Evolutionary conservation across 2,888 invertebrate genomes (phyloP).

Genomic region (Heliothis peltigera): DNA sequence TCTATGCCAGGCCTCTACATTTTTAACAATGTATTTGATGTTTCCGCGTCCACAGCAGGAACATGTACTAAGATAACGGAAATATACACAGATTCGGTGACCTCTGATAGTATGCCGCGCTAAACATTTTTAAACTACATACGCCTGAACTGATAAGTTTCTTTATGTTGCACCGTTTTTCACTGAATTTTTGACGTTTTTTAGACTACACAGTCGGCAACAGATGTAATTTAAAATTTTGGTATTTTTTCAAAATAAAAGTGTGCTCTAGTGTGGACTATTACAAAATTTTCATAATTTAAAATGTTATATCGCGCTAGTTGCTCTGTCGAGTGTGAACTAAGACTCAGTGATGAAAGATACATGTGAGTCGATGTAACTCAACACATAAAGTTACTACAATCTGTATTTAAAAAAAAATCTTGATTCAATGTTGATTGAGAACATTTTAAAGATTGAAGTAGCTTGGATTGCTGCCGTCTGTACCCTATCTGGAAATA

Average conservation of each 20-base stretch:
- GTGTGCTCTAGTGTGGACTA: neutral
- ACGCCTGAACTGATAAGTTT: slow-evolving; percentile 23
- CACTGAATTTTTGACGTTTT: neutral
- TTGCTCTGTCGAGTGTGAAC: neutral
- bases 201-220: neutral
- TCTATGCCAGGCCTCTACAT: neutral
- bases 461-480: too few relatives aligned
- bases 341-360: too few relatives aligned
- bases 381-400: too few relatives aligned
- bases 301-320: too few relatives aligned
- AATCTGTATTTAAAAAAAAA: too few relatives aligned
- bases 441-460: too few relatives aligned
- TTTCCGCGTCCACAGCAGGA: slow-evolving; percentile 45
- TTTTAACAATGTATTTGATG: neutral
- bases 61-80: slow-evolving; percentile 51
- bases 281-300: neutral
- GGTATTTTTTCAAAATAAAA: neutral
- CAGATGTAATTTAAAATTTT: too few relatives aligned
- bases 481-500: too few relatives aligned
- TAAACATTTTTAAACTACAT: slow-evolving; percentile 44
- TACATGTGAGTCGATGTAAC: too few relatives aligned
- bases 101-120: slow-evolving; percentile 38
- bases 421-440: too few relatives aligned
- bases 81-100: slow-evolving; percentile 48
- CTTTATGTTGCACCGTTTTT: neutral